Base-by-base conservation (phyloP, 1,140 invertebrate species). In the Cylas formicarius region DNA sequence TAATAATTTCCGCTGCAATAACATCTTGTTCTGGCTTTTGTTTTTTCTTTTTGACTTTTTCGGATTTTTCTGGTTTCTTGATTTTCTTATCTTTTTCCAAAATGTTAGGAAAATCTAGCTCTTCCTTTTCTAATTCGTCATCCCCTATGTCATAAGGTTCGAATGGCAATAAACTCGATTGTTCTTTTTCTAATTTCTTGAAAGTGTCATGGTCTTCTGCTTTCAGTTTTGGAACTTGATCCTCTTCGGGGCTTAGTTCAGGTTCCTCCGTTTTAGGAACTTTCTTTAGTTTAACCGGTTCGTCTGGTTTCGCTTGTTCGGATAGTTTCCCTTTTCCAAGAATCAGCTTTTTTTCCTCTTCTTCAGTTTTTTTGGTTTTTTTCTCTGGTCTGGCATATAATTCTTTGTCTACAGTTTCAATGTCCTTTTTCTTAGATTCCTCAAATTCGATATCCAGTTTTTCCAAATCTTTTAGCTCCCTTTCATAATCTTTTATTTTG, bases 381-480 rank as follows among this genome's bases (percentile, higher is more conserved):
- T 58, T 63, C 60, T 54, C 33, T 29, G 45, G 52, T 51, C 55
- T 54, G 26, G 50, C 47, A 56, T 55, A 58, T 19, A 57, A 55
- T 49, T 57, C 53, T 21, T 64, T 62, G 32, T 63, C 61, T 8
- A 63, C 49, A 32, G 61, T 60, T 43, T 68, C 65, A 8, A 66
- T 42, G 57, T 70, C 57, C 35, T 71, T 66, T 50, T 70, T 66
- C 22, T 66, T 61, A 8, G 59, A 41, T 47, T 71, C 66, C 52
- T 70, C 65, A 32, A 71, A 67, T 46, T 74, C 73, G 24, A 72
- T 49, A 45, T 75, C 72, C 48, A 78, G 72, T 52, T 78, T 73
- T 59, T 80, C 75, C 21, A 88, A 59, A 55, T 86, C 83, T 32
- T 52, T 52, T 5, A 52, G 19, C 28, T 63, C 52, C 56, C 81